Conservation (phyloP, 2,113 vertebrate species). For the Apaloderma vittatum region DNA sequence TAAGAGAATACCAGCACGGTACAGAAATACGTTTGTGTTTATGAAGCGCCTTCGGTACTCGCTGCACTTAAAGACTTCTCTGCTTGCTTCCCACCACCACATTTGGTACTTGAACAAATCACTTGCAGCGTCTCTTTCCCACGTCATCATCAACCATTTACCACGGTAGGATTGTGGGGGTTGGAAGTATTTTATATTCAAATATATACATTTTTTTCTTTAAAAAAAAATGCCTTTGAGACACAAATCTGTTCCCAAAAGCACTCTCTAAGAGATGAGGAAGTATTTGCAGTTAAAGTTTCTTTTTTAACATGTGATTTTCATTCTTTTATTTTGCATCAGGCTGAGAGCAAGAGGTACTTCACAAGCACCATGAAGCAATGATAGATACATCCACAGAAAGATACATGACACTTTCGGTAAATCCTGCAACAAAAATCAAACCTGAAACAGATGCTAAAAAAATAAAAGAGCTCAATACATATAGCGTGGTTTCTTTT, state of each 20-base stretch:
- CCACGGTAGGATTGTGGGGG: rapidly evolving
- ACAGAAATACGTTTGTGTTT: background rate
- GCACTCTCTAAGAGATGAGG: background rate
- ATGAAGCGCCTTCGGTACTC: background rate
- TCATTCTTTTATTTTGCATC: background rate
- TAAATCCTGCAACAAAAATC: background rate
- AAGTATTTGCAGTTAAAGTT: background rate
- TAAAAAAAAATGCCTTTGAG: background rate
- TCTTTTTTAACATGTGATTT: background rate
- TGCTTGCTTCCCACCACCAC: background rate
- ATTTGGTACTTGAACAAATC: background rate
- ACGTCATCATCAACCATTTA: background rate
- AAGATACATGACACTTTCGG: background rate
- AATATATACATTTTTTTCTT: background rate
- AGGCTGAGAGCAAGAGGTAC: background rate
- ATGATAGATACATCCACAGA: background rate
- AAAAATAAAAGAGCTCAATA: background rate
- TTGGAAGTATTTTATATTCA: background rate
- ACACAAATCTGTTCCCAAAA: background rate
- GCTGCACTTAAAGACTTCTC: background rate
- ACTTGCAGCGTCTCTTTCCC: background rate
- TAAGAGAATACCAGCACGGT: background rate
- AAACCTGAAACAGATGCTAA: background rate
- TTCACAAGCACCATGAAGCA: rapidly evolving
- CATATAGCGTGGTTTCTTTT: rapidly evolving